Evolutionary conservation across 2,888 invertebrate genomes (phyloP).

Genomic region (Temnothorax unifasciatus): DNA sequence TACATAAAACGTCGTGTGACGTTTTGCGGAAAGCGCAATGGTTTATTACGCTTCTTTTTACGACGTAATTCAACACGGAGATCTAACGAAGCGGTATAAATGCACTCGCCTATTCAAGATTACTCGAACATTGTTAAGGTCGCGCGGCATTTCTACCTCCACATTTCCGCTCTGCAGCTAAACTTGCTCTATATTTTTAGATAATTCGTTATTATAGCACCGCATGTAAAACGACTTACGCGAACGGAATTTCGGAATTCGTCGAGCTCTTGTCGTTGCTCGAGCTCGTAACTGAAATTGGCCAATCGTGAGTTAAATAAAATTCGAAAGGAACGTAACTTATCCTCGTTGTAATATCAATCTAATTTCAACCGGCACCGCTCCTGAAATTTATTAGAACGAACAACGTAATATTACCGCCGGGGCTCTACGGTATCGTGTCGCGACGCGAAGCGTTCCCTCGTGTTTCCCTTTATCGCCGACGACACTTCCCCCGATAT

Average conservation of each 20-base stretch:
- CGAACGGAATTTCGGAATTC: not conserved
- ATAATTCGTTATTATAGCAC: not conserved
- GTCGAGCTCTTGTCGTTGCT: not conserved
- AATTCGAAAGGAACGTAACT: not conserved
- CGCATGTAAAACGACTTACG: not conserved
- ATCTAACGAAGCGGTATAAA: slow-evolving; percentile 21
- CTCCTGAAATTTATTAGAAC: not conserved
- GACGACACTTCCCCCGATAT: slow-evolving; percentile 13
- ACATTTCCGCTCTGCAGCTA: not conserved
- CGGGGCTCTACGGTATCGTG: not conserved
- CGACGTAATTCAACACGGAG: slow-evolving; percentile 10
- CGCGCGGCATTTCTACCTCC: not conserved
- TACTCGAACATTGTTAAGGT: not conserved
- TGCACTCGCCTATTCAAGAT: not conserved
- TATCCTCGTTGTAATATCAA: not conserved
- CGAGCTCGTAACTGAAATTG: not conserved
- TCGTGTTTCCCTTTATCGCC: not conserved
- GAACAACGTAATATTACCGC: slow-evolving; percentile 6
- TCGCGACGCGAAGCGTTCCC: not conserved
- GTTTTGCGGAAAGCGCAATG: not conserved
- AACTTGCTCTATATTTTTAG: not conserved
- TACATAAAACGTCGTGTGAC: slow-evolving; percentile 13
- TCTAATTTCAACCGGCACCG: not conserved
- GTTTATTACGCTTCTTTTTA: slow-evolving; percentile 39
- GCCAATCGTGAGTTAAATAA: not conserved